Evolutionary conservation across 2,797 vertebrate species (phyloP).

Genomic region (Thaleichthys pacificus): DNA sequence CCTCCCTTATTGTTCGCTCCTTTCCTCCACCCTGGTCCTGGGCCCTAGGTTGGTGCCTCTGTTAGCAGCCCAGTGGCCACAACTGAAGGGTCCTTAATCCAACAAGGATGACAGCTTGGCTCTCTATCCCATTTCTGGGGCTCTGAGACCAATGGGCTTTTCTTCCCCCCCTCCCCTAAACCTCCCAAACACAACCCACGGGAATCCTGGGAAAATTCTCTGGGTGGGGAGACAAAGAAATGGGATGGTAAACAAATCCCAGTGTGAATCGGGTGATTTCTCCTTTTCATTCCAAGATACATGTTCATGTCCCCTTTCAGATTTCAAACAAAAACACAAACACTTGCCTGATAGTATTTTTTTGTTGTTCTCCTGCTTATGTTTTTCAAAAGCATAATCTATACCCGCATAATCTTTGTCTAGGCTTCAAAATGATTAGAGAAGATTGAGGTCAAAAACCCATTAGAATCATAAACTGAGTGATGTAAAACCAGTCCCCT

Average conservation of each 20-base stretch:
- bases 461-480: conserved; percentile 72
- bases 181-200: conserved; percentile 59
- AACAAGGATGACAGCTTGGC: conserved; percentile 73
- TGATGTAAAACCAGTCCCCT: conserved; percentile 44
- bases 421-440: conserved; percentile 70
- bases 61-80: conserved; percentile 59
- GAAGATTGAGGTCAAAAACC: conserved; percentile 80
- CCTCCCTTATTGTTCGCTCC: conserved; percentile 52
- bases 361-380: conserved; percentile 37
- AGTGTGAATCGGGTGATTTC: conserved; percentile 54
- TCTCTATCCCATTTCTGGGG: conserved; percentile 65
- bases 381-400: conserved; percentile 71
- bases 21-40: conserved; percentile 48
- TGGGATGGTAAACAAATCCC: conserved; percentile 66
- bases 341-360: conserved; percentile 22
- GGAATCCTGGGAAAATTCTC: conserved; percentile 70
- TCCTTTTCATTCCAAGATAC: conserved; percentile 49
- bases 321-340: conserved; percentile 45
- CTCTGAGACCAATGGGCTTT: conserved; percentile 75
- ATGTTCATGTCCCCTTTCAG: conserved; percentile 40
- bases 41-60: conserved; percentile 53
- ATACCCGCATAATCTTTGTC: conserved; percentile 69
- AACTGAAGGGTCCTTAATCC: conserved; percentile 75
- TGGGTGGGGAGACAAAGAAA: conserved; percentile 58
- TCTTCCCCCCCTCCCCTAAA: conserved; percentile 62